phyloP scores from a whole-genome alignment of 2,888 invertebrate genomes.

The Agrochola lychnidis region DNA sequence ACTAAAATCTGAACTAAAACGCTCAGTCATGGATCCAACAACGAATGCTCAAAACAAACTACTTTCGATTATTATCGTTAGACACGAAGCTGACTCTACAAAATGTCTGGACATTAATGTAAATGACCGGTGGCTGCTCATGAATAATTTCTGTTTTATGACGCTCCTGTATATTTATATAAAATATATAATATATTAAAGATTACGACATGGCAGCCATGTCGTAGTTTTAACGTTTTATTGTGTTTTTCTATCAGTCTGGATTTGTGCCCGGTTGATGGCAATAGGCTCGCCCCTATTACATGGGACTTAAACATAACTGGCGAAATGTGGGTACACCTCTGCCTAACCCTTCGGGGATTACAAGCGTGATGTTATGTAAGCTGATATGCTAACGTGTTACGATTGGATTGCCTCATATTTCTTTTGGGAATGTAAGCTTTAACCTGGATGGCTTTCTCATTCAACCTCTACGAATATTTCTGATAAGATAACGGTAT shows the following conservation, averaged over 20 bases:
- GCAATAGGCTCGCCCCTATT: no score
- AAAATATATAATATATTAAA: no score
- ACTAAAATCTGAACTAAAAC: conserved; percentile 1
- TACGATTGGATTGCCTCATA: neutral
- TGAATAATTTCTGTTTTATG: conserved; percentile 66
- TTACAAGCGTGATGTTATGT: no score
- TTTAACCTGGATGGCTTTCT: neutral
- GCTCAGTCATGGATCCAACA: conserved; percentile 11
- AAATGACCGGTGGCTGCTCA: conserved; percentile 55
- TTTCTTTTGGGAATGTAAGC: neutral
- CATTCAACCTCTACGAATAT: neutral
- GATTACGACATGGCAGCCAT: no score
- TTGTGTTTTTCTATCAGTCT: no score
- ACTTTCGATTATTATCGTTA: conserved; percentile 12
- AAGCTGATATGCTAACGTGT: neutral
- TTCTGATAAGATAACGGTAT: no score
- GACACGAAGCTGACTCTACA: conserved; percentile 46
- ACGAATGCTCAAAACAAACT: neutral
- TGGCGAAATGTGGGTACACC: no score
- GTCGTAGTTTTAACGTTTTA: no score
- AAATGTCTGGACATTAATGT: conserved; percentile 62
- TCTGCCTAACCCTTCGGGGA: no score
- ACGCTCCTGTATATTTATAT: conserved; percentile 14
- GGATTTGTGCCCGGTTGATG: neutral
- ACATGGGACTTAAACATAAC: no score